Percentiles rank a stretch among this genome's conserved stretches.
These are phyloP conservation scores for Sander vitreus DNA, from an alignment of 2,113 vertebrate species.

Conservation along the genomic window DNA sequence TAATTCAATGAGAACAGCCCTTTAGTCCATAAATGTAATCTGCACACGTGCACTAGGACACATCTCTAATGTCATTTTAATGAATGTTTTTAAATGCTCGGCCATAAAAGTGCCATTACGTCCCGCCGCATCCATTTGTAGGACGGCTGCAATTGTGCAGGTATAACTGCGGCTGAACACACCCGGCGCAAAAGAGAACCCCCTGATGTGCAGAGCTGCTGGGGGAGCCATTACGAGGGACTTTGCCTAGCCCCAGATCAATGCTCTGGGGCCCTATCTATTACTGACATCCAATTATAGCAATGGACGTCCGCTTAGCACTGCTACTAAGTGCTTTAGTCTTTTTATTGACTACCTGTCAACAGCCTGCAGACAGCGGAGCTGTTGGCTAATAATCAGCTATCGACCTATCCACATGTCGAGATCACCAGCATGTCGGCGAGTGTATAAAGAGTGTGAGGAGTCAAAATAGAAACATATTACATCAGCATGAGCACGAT, in stretches of 20 bases:
- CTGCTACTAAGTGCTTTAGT: slow-evolving; percentile 74
- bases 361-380: slow-evolving; percentile 49
- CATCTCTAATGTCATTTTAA: slow-evolving; percentile 71
- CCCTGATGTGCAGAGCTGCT: slow-evolving; percentile 46
- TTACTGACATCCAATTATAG: slow-evolving; percentile 79
- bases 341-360: slow-evolving; percentile 76
- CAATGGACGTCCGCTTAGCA: slow-evolving; percentile 68
- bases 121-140: slow-evolving; percentile 46
- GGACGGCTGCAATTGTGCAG: slow-evolving; percentile 2
- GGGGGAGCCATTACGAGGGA: slow-evolving; percentile 67
- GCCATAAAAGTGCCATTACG: slow-evolving; percentile 70
- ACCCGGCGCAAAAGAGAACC: not conserved
- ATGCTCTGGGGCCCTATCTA: slow-evolving; percentile 71
- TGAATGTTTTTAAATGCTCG: slow-evolving; percentile 71
- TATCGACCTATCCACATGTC: slow-evolving; percentile 63
- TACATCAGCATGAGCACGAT: not conserved
- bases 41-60: slow-evolving; percentile 40
- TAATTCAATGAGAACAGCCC: slow-evolving; percentile 68
- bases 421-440: slow-evolving; percentile 45
- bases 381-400: slow-evolving; percentile 70
- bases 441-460: slow-evolving; percentile 32
- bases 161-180: slow-evolving; percentile 34
- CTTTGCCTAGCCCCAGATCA: slow-evolving; percentile 69
- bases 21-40: slow-evolving; percentile 68
- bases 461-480: not conserved